Evolutionary conservation across 2,888 invertebrate genomes (phyloP), one percentile per base, ranked within the genome.

Genomic region (Thelaira solivaga): DNA sequence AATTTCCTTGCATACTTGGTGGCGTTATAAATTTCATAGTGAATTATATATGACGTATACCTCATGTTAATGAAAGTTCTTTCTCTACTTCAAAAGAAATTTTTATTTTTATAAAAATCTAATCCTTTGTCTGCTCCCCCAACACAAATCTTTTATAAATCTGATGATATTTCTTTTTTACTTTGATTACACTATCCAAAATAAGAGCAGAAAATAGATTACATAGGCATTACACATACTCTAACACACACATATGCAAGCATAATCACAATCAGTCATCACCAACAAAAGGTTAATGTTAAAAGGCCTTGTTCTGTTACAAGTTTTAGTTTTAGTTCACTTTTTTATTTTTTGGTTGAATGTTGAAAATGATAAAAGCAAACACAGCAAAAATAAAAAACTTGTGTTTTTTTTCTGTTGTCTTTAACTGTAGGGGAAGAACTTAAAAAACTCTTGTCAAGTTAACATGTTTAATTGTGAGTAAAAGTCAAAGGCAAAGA

Each of bases 391-490:
- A 13, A 39, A 34, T n/a, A n/a, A 45, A 34, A 43, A 31, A 13
- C 1, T 20, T 13, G 4, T n/a, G 0, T 11, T 39, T 57, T 26
- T 26, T 57, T 1, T 20, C 20, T 20, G 29, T 4, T 41, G 10
- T 24, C 29, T 29, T 2, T 31, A 13, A 6, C 10, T 34, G 34
- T 1, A 11, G 22, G 16, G 22, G 18, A 6, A 11, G 11, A 31
- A 31, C 29, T 47, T n/a, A n/a, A n/a, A 10, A 61, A 47, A 31
- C 10, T 47, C 34, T 16, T 36, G 24, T 24, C 31, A 34, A 36
- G 22, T 36, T 47, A 36, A 16, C 24, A 47, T 47, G 47, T 62
- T 62, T 22, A 62, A 62, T 62, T 47, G 47, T 47, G 11, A 24
- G 47, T 24, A 43, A 62, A 62, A 47, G 11, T 31, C 47, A 47